Conservation (phyloP, 2,797 vertebrate species). For the Bovichtus diacanthus region DNA sequence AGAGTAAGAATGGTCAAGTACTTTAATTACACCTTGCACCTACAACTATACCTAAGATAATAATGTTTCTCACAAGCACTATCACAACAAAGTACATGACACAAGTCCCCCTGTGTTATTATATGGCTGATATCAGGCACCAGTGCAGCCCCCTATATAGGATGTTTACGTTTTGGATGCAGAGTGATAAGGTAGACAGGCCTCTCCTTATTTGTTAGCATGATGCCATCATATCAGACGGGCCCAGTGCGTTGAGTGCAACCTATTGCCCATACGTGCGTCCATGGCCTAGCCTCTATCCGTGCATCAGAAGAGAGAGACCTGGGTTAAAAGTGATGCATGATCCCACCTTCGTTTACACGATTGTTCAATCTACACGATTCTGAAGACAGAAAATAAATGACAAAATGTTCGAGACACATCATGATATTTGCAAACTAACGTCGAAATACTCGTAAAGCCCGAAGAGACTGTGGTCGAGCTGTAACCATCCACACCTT, state of each 20-base stretch:
- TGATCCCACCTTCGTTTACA: not conserved
- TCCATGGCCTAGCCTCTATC: constrained; percentile 50
- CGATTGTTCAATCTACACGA: not conserved
- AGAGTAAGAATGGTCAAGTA: not conserved
- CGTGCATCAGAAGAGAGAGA: constrained; percentile 19
- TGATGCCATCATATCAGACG: constrained; percentile 68
- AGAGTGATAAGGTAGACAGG: constrained; percentile 36
- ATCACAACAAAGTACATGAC: constrained; percentile 20
- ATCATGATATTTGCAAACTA: constrained; percentile 45
- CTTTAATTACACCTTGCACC: constrained; percentile 6
- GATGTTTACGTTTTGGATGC: constrained; percentile 58
- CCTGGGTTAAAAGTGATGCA: constrained; percentile 5
- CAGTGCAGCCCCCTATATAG: constrained; percentile 3
- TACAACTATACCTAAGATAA: not conserved
- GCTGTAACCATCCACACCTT: constrained; percentile 54
- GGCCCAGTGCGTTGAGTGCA: constrained; percentile 56
- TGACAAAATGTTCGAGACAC: constrained; percentile 2
- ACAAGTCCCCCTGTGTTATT: not conserved
- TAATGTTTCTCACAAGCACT: not conserved
- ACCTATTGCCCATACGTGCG: constrained; percentile 54
- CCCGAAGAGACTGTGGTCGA: constrained; percentile 16
- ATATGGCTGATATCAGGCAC: constrained; percentile 5
- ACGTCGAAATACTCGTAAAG: constrained; percentile 40
- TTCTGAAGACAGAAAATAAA: not conserved
- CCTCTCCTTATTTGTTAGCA: constrained; percentile 66